Conservation (phyloP, 92 coral and sea anemone genomes). For the Siderastrea radians region DNA sequence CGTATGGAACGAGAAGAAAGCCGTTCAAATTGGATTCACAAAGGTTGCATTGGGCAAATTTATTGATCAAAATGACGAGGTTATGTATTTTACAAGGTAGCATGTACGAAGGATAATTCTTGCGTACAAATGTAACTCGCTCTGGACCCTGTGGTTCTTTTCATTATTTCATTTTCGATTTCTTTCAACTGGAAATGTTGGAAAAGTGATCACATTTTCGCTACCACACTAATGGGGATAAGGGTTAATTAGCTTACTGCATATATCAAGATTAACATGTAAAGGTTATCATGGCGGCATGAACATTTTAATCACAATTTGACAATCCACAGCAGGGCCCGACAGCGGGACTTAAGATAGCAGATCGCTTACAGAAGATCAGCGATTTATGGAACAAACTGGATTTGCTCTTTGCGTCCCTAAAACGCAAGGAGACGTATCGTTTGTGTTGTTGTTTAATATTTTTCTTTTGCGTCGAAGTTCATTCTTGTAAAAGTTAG, state of each 20-base stretch:
- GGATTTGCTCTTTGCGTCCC: background rate
- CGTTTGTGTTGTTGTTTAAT: no score
- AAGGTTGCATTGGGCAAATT: no score
- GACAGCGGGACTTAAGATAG: conserved; percentile 1
- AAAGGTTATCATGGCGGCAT: background rate
- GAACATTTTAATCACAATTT: background rate
- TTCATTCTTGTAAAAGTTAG: no score
- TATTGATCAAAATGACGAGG: no score
- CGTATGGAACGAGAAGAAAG: no score
- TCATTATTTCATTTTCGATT: background rate
- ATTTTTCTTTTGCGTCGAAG: no score
- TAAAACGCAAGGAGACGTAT: background rate
- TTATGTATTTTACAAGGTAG: no score
- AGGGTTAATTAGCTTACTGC: background rate
- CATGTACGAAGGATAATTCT: no score
- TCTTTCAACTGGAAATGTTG: background rate
- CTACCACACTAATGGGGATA: background rate
- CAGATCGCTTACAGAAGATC: background rate
- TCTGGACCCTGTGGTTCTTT: background rate
- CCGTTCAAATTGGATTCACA: no score
- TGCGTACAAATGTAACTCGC: no score
- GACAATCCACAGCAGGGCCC: background rate
- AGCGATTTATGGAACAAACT: background rate
- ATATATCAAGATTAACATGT: background rate
- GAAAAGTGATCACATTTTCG: background rate